Base-by-base conservation (phyloP, 2,797 vertebrate species). In the Mormyrus proboscirostris region DNA sequence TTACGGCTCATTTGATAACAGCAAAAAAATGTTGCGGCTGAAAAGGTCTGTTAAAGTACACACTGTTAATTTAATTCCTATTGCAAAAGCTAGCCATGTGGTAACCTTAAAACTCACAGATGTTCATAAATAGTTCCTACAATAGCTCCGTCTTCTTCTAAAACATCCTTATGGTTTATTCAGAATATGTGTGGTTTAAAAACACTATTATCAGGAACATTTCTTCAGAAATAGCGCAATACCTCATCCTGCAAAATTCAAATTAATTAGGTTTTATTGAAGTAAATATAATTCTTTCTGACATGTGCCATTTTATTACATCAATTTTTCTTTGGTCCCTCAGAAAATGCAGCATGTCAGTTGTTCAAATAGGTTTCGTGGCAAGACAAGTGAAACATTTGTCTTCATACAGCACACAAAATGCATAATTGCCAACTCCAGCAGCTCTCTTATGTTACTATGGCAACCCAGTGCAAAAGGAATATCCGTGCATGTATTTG, bases 391-490 rank as follows among this genome's bases (percentile, higher is more conserved):
- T 85, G 79, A 89, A 85, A 62, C 44, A 85, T 57, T 47, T 69
- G 55, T 88, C 86, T 65, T 65, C 44, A 65, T 49, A 19, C 59
- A 14, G 57, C 86, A 69, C 55, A 89, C 53, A 85, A 90, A 84
- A 89, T 57, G 69, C 82, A 86, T 90, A 91, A 91, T 90, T 90
- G 89, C 92, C 90, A 90, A 90, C 88, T 41, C 91, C 89, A 89
- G 88, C 92, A 87, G 90, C 89, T 73, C 62, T 86, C 88, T 87
- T 89, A 86, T 91, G 92, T 93, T 94, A 86, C 93, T 93, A 94
- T 93, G 92, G 93, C 90, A 93, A 94, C 93, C 49, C n/a, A 88
- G 91, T 90, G 73, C 90, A 92, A 92, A 93, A 86, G 91, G 7
- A 84, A 14, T 73, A 25, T 92, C 91, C 92, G 91, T 93, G 91